phyloP scores from a whole-genome alignment of 2,888 invertebrate species.

The Ochropacha duplaris region DNA sequence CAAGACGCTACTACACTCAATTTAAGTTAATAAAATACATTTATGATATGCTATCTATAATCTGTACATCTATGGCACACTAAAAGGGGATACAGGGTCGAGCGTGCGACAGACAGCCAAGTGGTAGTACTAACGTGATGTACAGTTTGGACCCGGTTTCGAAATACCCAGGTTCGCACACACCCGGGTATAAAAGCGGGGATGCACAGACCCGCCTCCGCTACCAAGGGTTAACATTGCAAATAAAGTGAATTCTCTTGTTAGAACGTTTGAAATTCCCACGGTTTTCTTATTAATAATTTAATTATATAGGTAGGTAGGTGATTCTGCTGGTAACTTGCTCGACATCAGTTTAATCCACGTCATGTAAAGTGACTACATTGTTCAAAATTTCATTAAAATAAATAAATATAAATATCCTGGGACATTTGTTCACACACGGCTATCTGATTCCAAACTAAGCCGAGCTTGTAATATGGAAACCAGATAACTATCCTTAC shows the following conservation, averaged over 20 bases:
- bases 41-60: background rate
- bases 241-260: slow-evolving; percentile 27
- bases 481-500: no score
- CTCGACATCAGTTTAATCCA: no score
- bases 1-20: no score
- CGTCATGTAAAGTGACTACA: no score
- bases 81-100: background rate
- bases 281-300: background rate
- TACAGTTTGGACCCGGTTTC: background rate
- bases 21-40: no score
- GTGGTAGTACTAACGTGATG: slow-evolving; percentile 35
- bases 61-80: background rate
- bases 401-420: no score
- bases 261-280: background rate
- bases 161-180: background rate
- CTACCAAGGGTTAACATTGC: background rate
- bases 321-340: no score
- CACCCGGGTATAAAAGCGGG: background rate
- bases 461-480: no score
- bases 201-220: background rate
- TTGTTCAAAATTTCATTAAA: no score
- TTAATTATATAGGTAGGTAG: no score
- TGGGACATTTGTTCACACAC: no score
- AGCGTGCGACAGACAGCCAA: slow-evolving; percentile 41
- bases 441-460: no score